Evolutionary conservation across 2,888 invertebrate species (phyloP).

Genomic region (Mantis religiosa): DNA sequence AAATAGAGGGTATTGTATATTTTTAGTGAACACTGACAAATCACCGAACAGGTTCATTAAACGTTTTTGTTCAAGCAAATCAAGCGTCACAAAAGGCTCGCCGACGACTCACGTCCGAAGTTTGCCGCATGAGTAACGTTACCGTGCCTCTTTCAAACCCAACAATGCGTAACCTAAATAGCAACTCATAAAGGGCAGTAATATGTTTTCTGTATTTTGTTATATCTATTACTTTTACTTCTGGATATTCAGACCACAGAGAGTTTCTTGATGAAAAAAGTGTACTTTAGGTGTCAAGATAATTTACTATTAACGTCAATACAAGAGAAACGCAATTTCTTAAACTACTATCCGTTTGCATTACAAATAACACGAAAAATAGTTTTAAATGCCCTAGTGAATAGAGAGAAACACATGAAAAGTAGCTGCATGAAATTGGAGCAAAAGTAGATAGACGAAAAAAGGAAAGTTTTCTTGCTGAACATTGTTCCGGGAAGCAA

Average conservation of each 20-base stretch:
- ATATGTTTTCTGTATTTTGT: neutral
- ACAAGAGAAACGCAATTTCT: no score
- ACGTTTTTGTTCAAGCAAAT: neutral
- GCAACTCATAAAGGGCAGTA: neutral
- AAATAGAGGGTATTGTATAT: neutral
- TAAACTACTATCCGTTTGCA: no score
- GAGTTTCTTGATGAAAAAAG: no score
- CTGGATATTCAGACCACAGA: neutral
- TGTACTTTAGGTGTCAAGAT: no score
- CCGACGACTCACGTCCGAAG: neutral
- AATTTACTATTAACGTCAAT: no score
- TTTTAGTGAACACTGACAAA: neutral
- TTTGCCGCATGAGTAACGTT: neutral
- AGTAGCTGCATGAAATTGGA: no score
- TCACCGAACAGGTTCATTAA: neutral
- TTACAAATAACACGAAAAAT: no score
- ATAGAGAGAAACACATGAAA: no score
- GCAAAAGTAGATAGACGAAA: no score
- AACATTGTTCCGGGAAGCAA: no score
- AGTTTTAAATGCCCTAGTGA: no score
- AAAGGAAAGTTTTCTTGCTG: no score
- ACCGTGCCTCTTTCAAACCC: neutral
- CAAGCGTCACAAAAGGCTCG: neutral
- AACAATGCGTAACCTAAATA: neutral
- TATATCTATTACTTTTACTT: neutral